A percentile compares a stretch with the other conserved stretches of the same genome.
Conservation (phyloP, 1,140 invertebrate genomes). For the Panagrolaimus sp. region DNA sequence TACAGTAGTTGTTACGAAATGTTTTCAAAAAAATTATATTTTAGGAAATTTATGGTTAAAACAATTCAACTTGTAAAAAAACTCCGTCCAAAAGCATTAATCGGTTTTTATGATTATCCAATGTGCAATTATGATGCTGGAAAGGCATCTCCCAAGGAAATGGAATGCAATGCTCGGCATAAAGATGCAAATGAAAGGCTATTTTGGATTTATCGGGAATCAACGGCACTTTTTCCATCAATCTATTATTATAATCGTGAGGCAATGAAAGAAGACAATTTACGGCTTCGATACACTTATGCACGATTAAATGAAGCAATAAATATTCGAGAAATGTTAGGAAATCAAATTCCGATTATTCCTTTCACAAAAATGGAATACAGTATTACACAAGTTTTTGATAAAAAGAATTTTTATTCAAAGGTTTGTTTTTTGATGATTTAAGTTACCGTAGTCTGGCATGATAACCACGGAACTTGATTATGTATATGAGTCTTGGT, state of each 20-base stretch:
- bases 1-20: no score
- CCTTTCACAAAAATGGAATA: not conserved
- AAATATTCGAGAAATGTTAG: not conserved
- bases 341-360: not conserved
- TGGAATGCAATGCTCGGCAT: not conserved
- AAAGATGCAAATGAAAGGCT: slow-evolving; percentile 21
- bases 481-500: no score
- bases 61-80: slow-evolving; percentile 66
- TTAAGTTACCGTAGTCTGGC: not conserved
- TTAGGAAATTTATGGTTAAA: slow-evolving; percentile 66
- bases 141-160: not conserved
- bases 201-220: slow-evolving; percentile 34
- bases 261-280: slow-evolving; percentile 1
- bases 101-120: slow-evolving; percentile 67
- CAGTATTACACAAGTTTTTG: not conserved
- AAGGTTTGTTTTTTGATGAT: not conserved
- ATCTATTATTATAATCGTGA: slow-evolving; percentile 36
- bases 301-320: not conserved
- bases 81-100: slow-evolving; percentile 67
- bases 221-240: slow-evolving; percentile 33
- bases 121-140: slow-evolving; percentile 42
- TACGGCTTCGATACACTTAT: not conserved
- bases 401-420: not conserved
- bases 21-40: no score
- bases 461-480: no score